Evolutionary conservation across 1,140 invertebrate species (phyloP).

Genomic region (Magallana gigas): DNA sequence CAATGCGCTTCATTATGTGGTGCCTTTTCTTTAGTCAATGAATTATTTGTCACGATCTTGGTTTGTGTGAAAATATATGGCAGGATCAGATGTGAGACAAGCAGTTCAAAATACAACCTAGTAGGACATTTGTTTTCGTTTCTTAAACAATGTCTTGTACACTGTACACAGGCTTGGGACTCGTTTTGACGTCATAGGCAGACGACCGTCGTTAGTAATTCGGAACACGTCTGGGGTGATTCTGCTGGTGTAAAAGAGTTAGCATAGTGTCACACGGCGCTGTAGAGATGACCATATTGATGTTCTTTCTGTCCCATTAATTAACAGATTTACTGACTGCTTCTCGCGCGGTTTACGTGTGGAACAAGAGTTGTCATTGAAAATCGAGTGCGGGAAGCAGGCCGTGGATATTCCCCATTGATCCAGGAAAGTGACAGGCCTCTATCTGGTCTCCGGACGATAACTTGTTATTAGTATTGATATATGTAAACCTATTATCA

Average conservation of each 20-base stretch:
- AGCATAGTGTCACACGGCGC: neutral
- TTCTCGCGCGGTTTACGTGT: slow-evolving; percentile 10
- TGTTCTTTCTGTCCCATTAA: slow-evolving; percentile 25
- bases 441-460: neutral
- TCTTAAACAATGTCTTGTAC: too few relatives aligned
- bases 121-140: too few relatives aligned
- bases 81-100: too few relatives aligned
- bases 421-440: neutral
- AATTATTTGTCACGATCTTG: neutral
- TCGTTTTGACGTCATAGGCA: too few relatives aligned
- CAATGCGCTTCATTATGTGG: neutral
- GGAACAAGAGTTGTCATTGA: slow-evolving; percentile 23
- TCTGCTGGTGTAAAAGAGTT: neutral
- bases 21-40: neutral
- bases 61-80: too few relatives aligned
- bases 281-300: slow-evolving; percentile 16
- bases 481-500: slow-evolving; percentile 2
- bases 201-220: too few relatives aligned
- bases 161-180: too few relatives aligned
- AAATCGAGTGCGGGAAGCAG: neutral
- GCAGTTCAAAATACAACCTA: too few relatives aligned
- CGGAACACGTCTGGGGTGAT: neutral
- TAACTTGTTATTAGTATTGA: slow-evolving; percentile 15
- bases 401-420: slow-evolving; percentile 5
- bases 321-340: slow-evolving; percentile 21